These are phyloP conservation scores for Schrankia costaestrigalis DNA, from an alignment of 2,888 invertebrate species.

Conservation along the genomic window DNA sequence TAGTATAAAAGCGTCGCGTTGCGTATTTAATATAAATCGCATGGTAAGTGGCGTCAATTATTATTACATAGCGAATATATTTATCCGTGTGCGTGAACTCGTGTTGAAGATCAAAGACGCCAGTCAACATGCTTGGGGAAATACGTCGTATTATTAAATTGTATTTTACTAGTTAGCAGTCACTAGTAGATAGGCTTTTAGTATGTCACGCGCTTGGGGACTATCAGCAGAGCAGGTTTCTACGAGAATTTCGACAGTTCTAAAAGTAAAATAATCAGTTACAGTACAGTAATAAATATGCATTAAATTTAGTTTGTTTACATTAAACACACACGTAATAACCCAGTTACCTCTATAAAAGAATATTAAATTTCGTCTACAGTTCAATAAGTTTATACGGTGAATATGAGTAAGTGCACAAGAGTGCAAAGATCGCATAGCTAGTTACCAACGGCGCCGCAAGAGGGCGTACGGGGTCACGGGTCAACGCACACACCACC, in stretches of 20 bases:
- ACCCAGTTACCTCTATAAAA: neutral
- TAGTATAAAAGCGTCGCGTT: no score
- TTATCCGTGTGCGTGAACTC: slow-evolving; percentile 14
- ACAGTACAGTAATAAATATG: no score
- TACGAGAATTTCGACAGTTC: no score
- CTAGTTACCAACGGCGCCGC: slow-evolving; percentile 26
- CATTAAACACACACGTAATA: neutral
- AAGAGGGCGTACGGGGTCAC: slow-evolving; percentile 33
- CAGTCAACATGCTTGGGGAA: slow-evolving; percentile 8
- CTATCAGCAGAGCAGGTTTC: no score
- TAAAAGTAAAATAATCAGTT: no score
- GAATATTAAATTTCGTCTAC: neutral
- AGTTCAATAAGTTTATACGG: no score
- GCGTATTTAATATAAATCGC: slow-evolving; percentile 21
- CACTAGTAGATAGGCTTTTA: no score
- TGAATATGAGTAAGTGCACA: slow-evolving; percentile 6
- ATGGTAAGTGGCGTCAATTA: slow-evolving; percentile 26
- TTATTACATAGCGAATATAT: slow-evolving; percentile 21
- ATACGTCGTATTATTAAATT: neutral
- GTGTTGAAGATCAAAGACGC: slow-evolving; percentile 26
- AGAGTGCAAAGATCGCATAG: slow-evolving; percentile 52
- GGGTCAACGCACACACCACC: slow-evolving; percentile 58
- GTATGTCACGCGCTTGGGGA: no score
- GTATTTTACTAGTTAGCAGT: no score
- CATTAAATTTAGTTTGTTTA: no score